These are phyloP conservation scores for Harmothoe impar DNA, from an alignment of 2,888 invertebrate genomes.

Conservation along the genomic window DNA sequence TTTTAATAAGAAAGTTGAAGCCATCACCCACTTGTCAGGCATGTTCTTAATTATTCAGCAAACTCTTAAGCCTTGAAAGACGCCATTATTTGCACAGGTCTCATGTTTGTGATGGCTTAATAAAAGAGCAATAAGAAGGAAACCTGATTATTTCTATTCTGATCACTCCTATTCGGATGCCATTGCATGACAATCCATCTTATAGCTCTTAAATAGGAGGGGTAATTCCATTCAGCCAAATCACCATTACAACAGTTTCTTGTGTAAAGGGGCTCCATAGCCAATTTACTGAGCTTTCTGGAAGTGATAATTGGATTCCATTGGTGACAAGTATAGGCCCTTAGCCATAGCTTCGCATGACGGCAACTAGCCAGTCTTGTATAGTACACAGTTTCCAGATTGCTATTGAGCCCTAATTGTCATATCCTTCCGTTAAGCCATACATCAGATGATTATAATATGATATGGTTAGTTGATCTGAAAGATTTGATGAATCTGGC, in stretches of 20 bases:
- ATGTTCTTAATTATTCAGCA: constrained; percentile 5
- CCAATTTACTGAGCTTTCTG: no score
- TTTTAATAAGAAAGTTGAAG: background rate
- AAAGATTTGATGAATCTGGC: no score
- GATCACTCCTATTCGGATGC: constrained; percentile 20
- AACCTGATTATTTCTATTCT: constrained; percentile 9
- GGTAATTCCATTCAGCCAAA: background rate
- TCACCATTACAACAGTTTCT: background rate
- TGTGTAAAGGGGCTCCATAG: background rate
- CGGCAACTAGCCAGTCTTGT: no score
- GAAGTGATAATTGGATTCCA: no score
- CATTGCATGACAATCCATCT: background rate
- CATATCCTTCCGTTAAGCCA: no score
- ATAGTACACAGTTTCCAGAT: no score
- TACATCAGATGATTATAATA: no score
- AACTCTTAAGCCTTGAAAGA: background rate
- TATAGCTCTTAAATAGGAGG: background rate
- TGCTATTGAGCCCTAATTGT: no score
- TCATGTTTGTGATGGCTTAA: background rate
- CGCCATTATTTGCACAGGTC: background rate
- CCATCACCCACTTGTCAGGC: background rate
- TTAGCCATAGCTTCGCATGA: no score
- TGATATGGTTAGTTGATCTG: no score
- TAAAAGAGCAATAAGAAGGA: constrained; percentile 22
- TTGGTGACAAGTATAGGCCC: no score